A percentile compares a stretch with the other conserved stretches of the same genome.
Conservation (phyloP, 2,113 vertebrate genomes). For the Seriola aureovittata region DNA sequence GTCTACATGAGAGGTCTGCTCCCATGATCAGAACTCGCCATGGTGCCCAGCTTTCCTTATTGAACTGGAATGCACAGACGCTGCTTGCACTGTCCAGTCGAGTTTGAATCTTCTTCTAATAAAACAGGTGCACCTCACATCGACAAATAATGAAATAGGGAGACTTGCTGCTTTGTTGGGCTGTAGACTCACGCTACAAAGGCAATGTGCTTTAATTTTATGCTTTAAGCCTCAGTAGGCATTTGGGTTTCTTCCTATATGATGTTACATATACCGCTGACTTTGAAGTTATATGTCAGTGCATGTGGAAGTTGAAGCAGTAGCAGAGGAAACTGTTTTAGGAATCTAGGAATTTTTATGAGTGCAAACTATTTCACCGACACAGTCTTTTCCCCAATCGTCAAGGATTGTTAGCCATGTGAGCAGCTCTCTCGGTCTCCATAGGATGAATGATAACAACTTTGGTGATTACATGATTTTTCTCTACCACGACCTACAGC, state of each 20-base stretch:
- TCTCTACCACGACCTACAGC: background rate
- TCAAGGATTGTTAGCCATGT: background rate
- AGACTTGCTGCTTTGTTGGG: constrained; percentile 23
- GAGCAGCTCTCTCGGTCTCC: background rate
- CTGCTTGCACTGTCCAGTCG: constrained; percentile 30
- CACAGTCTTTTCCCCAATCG: background rate
- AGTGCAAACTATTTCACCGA: background rate
- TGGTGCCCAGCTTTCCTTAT: constrained; percentile 51
- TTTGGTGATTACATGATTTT: background rate
- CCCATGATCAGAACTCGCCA: constrained; percentile 54
- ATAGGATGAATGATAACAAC: background rate
- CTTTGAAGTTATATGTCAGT: background rate
- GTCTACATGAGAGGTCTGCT: constrained; percentile 55
- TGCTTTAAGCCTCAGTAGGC: background rate
- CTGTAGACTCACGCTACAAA: constrained; percentile 18
- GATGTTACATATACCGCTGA: background rate
- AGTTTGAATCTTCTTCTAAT: constrained; percentile 51
- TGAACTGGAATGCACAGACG: constrained; percentile 48
- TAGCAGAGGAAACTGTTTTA: background rate
- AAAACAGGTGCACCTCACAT: constrained; percentile 56
- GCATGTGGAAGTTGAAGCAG: background rate
- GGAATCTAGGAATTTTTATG: background rate
- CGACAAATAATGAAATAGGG: constrained; percentile 33
- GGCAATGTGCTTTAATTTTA: constrained; percentile 27
- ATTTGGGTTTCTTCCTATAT: constrained; percentile 3